Conservation (phyloP, 1,140 invertebrate species). For the Ctenoplectra terminalis region DNA sequence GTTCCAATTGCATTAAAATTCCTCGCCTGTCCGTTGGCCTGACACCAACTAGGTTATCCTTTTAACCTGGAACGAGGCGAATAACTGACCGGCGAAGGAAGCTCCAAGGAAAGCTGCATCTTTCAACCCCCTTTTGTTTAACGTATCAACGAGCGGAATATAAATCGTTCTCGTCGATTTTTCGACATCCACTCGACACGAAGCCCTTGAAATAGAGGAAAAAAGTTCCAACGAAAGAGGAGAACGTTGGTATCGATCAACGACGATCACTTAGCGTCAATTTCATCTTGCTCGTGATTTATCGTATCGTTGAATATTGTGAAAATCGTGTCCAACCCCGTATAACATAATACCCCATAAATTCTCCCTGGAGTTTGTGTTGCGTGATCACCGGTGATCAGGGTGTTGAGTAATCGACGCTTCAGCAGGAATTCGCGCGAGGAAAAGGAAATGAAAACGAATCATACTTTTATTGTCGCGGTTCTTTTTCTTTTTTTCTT, state of each 20-base stretch:
- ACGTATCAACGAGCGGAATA: constrained; percentile 3
- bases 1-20: constrained; percentile 42
- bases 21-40: constrained; percentile 4
- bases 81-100: background rate
- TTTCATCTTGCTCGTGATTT: constrained; percentile 49
- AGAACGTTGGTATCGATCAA: constrained; percentile 44
- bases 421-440: background rate
- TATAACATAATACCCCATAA: constrained; percentile 48
- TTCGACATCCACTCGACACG: background rate
- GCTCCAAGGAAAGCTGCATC: background rate
- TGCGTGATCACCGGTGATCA: constrained; percentile 37
- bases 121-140: constrained; percentile 22
- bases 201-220: background rate
- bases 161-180: constrained; percentile 33
- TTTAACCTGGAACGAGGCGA: constrained; percentile 19
- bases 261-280: constrained; percentile 51
- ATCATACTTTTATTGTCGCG: background rate
- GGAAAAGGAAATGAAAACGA: background rate
- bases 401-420: constrained; percentile 19
- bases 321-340: constrained; percentile 24
- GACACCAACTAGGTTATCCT: constrained; percentile 47
- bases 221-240: constrained; percentile 30
- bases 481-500: too few species aligned
- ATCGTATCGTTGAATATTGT: constrained; percentile 37
- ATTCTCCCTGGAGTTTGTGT: constrained; percentile 17